These are phyloP conservation scores for Polymixis lichenea DNA, from an alignment of 2,888 invertebrate genomes.

Conservation along the genomic window DNA sequence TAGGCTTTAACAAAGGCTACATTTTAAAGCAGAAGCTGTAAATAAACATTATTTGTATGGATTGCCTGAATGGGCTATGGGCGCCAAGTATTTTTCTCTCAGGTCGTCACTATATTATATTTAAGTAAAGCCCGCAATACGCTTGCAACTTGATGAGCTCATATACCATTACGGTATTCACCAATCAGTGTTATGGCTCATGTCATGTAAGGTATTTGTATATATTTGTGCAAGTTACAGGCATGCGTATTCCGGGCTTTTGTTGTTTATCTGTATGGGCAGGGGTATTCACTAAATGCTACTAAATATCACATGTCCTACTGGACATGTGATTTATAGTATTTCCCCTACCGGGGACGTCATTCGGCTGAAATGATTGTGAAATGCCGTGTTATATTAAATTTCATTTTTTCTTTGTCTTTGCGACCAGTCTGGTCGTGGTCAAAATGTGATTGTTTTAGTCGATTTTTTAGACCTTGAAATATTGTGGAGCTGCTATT, in stretches of 20 bases:
- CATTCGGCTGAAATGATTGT: neutral
- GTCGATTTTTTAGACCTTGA: neutral
- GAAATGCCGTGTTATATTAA: neutral
- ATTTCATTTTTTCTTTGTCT: neutral
- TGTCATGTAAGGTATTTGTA: too few relatives aligned
- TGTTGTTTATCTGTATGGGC: neutral
- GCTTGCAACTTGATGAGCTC: neutral
- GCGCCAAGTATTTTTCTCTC: neutral
- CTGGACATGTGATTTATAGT: too few relatives aligned
- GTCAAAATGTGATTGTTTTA: neutral
- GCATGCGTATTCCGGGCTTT: too few relatives aligned
- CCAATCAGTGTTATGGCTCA: neutral
- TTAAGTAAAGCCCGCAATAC: neutral
- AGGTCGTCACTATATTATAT: neutral
- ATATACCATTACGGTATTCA: neutral
- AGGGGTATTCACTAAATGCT: neutral
- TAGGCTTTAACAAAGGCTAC: neutral
- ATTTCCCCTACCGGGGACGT: neutral
- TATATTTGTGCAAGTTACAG: too few relatives aligned
- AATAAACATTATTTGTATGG: neutral
- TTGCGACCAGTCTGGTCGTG: neutral
- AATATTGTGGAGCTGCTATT: neutral
- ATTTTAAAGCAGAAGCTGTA: neutral
- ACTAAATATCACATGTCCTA: neutral
- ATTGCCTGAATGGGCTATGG: neutral